phyloP scores from a whole-genome alignment of 2,797 vertebrate genomes.

The Clarias pachynema region DNA sequence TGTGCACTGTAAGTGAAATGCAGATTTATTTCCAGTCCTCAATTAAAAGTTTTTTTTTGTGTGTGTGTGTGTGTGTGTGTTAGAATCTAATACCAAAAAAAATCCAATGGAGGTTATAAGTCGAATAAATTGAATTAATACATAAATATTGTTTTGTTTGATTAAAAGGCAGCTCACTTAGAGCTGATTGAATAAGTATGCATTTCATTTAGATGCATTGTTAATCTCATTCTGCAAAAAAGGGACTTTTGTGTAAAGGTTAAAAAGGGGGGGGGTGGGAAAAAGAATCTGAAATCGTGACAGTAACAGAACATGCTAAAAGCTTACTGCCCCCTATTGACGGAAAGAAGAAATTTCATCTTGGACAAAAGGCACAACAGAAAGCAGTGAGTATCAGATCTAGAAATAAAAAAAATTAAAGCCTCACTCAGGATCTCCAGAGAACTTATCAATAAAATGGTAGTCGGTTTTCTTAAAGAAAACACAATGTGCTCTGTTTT shows the following conservation, averaged over 20 bases:
- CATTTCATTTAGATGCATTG: background rate
- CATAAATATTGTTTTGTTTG: background rate
- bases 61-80: constrained; percentile 29
- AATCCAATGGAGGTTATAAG: constrained; percentile 21
- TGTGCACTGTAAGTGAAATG: constrained; percentile 11
- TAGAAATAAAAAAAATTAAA: background rate
- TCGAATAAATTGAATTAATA: constrained; percentile 24
- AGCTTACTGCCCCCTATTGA: constrained; percentile 55
- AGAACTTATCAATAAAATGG: background rate
- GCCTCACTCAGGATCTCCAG: background rate
- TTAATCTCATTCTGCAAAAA: constrained; percentile 29
- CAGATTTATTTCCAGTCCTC: background rate
- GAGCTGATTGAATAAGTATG: constrained; percentile 25
- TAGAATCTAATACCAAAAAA: background rate
- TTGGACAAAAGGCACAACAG: constrained; percentile 33
- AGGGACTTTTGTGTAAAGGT: constrained; percentile 8
- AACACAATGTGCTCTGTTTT: constrained; percentile 35
- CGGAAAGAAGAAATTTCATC: constrained; percentile 15
- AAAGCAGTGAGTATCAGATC: background rate
- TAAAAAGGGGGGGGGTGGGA: background rate
- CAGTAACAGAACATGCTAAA: constrained; percentile 28
- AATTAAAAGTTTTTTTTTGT: background rate
- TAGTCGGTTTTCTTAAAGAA: constrained; percentile 16
- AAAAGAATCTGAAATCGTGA: constrained; percentile 13
- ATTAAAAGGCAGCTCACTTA: constrained; percentile 13